A percentile compares a stretch with the other conserved stretches of the same genome.
phyloP scores from a whole-genome alignment of 2,113 vertebrate species.

The Hoplias malabaricus region DNA sequence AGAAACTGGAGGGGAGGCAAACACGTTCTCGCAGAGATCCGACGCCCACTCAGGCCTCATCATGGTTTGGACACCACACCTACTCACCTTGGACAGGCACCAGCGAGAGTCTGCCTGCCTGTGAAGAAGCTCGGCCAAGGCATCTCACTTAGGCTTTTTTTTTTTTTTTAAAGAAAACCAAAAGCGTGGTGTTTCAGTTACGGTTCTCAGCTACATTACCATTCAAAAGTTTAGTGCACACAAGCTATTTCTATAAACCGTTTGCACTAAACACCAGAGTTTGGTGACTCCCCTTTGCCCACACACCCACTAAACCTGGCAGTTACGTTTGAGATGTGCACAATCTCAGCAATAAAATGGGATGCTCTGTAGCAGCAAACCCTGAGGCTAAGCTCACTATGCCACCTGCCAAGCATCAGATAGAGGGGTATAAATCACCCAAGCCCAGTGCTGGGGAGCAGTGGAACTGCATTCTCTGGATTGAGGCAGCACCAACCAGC shows the following conservation, averaged over 20 bases:
- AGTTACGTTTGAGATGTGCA: too few relatives aligned
- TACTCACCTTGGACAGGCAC: slow-evolving; percentile 25
- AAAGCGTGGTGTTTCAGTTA: not conserved
- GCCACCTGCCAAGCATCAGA: too few relatives aligned
- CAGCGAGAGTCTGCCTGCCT: slow-evolving; percentile 5
- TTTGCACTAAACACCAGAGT: too few relatives aligned
- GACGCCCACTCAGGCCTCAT: slow-evolving; percentile 19
- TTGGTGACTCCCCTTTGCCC: too few relatives aligned
- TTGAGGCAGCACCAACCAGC: not conserved
- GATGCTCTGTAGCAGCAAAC: too few relatives aligned
- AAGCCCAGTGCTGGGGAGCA: too few relatives aligned
- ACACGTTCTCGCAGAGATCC: slow-evolving; percentile 9
- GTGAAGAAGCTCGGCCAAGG: not conserved
- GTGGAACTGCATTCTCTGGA: not conserved
- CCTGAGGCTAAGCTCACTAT: too few relatives aligned
- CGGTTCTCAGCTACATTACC: too few relatives aligned
- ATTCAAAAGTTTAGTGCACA: not conserved
- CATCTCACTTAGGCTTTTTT: slow-evolving; percentile 1
- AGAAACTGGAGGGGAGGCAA: not conserved
- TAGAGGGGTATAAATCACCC: too few relatives aligned
- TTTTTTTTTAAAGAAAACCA: not conserved
- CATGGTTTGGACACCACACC: slow-evolving; percentile 7
- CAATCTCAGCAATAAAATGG: too few relatives aligned
- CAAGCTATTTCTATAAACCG: too few relatives aligned
- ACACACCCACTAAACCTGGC: too few relatives aligned